A percentile compares a stretch with the other conserved stretches of the same genome.
phyloP scores from a whole-genome alignment of 2,113 vertebrate genomes.

The Egretta garzetta region DNA sequence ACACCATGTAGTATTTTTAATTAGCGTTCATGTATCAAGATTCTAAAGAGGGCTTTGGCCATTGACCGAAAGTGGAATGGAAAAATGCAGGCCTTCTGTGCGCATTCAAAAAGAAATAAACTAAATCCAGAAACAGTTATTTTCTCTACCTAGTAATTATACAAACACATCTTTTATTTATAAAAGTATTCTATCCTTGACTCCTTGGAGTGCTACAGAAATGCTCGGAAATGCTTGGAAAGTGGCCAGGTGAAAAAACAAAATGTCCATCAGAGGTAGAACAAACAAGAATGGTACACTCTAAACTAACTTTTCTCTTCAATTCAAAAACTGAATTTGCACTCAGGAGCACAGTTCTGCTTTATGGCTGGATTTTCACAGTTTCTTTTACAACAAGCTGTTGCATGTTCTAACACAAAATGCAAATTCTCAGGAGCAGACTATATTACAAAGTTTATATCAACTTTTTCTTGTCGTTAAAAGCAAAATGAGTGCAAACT shows the following conservation, averaged over 20 bases:
- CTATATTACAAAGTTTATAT: neutral
- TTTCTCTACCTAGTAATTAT: slow-evolving; percentile 34
- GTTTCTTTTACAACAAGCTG: neutral
- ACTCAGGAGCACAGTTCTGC: neutral
- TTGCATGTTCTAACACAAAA: neutral
- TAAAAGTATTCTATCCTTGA: slow-evolving; percentile 1
- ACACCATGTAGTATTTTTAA: neutral
- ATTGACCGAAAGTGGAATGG: neutral
- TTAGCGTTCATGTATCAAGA: neutral
- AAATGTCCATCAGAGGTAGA: neutral
- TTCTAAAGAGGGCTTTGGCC: neutral
- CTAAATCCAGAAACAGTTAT: neutral
- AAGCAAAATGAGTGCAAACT: neutral
- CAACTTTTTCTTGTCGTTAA: neutral
- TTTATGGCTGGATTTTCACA: neutral
- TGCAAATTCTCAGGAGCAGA: neutral
- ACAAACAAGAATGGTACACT: neutral
- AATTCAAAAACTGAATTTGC: neutral
- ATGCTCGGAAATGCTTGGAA: neutral
- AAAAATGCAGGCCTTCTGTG: neutral
- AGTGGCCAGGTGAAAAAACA: neutral
- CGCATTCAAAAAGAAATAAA: neutral
- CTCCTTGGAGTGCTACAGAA: neutral
- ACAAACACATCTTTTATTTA: slow-evolving; percentile 37
- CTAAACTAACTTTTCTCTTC: neutral